A percentile compares a stretch with the other conserved stretches of the same genome.
Evolutionary conservation across 2,797 vertebrate genomes (phyloP).

Genomic region (Sciaenops ocellatus): DNA sequence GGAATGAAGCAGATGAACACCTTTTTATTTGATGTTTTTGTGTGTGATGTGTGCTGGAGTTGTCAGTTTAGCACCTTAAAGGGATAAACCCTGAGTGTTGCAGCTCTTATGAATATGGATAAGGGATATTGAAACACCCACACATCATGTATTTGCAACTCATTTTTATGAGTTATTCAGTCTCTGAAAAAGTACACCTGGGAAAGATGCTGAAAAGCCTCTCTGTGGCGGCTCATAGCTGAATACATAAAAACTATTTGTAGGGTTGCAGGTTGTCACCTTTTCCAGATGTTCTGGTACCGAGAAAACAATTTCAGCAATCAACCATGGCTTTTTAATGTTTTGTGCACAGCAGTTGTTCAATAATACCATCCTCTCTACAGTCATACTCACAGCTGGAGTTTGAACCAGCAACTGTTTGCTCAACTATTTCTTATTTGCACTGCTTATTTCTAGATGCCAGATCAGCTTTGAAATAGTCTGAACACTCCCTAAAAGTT

Average conservation of each 20-base stretch:
- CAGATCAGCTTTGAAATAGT: neutral
- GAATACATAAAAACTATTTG: neutral
- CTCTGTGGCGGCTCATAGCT: constrained; percentile 8
- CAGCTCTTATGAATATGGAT: constrained; percentile 68
- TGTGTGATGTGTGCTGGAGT: constrained; percentile 19
- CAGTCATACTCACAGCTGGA: neutral
- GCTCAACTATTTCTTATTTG: neutral
- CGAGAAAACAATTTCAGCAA: constrained; percentile 9
- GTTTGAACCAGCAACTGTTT: constrained; percentile 2
- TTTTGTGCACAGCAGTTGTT: constrained; percentile 12
- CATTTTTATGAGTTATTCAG: constrained; percentile 53
- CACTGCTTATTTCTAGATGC: neutral
- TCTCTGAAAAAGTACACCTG: constrained; percentile 49
- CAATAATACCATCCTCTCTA: constrained; percentile 6
- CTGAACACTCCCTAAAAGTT: neutral
- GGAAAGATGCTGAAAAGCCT: constrained; percentile 36
- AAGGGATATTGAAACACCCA: constrained; percentile 67
- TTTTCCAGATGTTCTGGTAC: constrained; percentile 26
- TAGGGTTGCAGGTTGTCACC: constrained; percentile 9
- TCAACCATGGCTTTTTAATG: neutral
- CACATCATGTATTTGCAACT: constrained; percentile 62
- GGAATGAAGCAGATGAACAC: constrained; percentile 36
- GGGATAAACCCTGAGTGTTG: constrained; percentile 57
- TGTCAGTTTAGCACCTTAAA: constrained; percentile 59
- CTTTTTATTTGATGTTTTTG: constrained; percentile 40